phyloP scores from a whole-genome alignment of 2,113 vertebrate genomes.

The Turnix velox region DNA sequence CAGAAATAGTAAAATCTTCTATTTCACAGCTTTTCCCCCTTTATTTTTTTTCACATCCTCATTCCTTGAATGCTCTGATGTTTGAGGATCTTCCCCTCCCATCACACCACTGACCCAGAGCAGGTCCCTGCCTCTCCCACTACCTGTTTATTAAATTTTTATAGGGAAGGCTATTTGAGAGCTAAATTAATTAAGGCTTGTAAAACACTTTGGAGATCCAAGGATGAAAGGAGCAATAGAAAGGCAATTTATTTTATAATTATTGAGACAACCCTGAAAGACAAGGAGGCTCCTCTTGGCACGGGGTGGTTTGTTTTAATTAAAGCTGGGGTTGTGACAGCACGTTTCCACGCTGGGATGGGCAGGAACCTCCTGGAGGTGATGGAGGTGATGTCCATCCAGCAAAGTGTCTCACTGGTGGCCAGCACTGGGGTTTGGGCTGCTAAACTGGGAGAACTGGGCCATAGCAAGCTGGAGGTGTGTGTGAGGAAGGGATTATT shows the following conservation, averaged over 20 bases:
- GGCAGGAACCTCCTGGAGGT: not conserved
- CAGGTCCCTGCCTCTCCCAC: not conserved
- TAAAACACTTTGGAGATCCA: conserved; percentile 38
- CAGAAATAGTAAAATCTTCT: accelerated
- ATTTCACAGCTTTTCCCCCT: not conserved
- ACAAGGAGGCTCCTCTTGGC: not conserved
- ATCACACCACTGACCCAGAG: not conserved
- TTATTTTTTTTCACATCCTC: not conserved
- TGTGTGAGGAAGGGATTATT: not conserved
- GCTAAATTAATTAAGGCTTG: conserved; percentile 52
- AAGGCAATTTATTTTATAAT: conserved; percentile 52
- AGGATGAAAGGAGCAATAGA: conserved; percentile 41
- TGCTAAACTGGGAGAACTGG: not conserved
- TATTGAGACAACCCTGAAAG: conserved; percentile 23
- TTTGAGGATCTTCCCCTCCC: not conserved
- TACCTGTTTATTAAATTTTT: not conserved
- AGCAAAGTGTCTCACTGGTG: accelerated
- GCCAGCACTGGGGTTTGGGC: not conserved
- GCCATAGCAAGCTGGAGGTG: not conserved
- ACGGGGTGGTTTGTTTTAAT: not conserved
- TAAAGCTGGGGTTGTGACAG: accelerated
- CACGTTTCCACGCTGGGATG: accelerated
- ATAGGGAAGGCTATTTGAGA: not conserved
- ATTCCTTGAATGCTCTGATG: accelerated
- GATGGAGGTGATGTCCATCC: not conserved